Percentiles rank a stretch among this genome's conserved stretches.
phyloP scores from a whole-genome alignment of 1,140 invertebrate species.

The Drusus annulatus region DNA sequence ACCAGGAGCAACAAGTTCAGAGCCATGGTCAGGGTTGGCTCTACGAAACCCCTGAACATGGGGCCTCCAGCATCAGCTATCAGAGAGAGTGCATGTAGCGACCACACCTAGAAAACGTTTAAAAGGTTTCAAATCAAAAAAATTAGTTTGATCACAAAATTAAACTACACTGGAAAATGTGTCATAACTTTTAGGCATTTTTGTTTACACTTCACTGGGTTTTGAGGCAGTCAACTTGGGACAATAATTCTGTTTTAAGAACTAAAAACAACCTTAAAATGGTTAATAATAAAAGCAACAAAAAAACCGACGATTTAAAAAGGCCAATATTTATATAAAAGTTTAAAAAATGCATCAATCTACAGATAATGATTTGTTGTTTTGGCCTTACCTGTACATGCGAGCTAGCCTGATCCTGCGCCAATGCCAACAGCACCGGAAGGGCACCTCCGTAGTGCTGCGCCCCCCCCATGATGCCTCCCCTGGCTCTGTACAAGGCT shows the following conservation, averaged over 20 bases:
- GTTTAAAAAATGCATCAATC: too few relatives aligned
- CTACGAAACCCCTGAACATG: slow-evolving; percentile 98
- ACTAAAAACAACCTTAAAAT: too few relatives aligned
- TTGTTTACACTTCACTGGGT: too few relatives aligned
- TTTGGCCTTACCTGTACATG: slow-evolving; percentile 83
- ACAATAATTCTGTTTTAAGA: too few relatives aligned
- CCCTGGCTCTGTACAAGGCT: slow-evolving; percentile 64
- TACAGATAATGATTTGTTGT: too few relatives aligned
- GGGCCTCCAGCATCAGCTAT: slow-evolving; percentile 98
- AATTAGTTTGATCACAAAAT: too few relatives aligned
- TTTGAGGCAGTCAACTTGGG: too few relatives aligned
- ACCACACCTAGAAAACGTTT: slow-evolving; percentile 85
- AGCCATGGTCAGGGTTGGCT: slow-evolving; percentile 91
- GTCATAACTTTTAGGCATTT: too few relatives aligned
- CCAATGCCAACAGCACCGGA: slow-evolving; percentile 93
- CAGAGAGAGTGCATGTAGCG: slow-evolving; percentile 93
- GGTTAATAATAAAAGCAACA: too few relatives aligned
- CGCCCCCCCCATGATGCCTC: slow-evolving; percentile 61
- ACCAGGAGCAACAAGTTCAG: slow-evolving; percentile 92
- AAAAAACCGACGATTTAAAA: too few relatives aligned
- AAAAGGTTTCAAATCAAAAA: background rate
- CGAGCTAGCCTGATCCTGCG: slow-evolving; percentile 92
- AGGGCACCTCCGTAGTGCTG: slow-evolving; percentile 69
- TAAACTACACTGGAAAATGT: too few relatives aligned
- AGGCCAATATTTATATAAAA: too few relatives aligned